A percentile compares a stretch with the other conserved stretches of the same genome.
Evolutionary conservation across 1,140 invertebrate species (phyloP).

Genomic region (Amyelois transitella): DNA sequence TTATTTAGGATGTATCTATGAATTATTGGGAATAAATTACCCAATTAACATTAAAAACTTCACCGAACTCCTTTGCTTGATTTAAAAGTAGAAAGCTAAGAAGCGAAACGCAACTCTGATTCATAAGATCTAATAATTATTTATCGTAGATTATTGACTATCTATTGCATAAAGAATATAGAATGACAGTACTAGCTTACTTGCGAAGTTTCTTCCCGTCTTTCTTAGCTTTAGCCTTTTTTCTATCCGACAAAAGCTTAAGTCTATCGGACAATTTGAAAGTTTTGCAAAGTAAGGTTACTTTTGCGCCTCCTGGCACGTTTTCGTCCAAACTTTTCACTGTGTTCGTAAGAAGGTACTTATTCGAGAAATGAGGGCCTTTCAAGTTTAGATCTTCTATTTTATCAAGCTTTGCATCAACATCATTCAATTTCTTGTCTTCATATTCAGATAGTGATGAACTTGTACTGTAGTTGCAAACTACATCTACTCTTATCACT

Average conservation of each 20-base stretch:
- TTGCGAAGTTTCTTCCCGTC: background rate
- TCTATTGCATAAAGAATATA: too few species aligned
- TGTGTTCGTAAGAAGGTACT: conserved; percentile 56
- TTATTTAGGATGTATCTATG: too few species aligned
- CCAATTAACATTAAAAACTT: too few species aligned
- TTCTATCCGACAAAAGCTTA: conserved; percentile 14
- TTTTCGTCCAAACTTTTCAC: conserved; percentile 55
- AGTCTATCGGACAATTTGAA: conserved; percentile 49
- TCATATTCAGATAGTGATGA: conserved; percentile 42
- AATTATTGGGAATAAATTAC: too few species aligned
- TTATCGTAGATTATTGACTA: too few species aligned
- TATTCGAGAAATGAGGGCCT: conserved; percentile 36
- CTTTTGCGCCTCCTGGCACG: conserved; percentile 44
- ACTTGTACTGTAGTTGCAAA: conserved; percentile 45
- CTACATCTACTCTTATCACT: conserved; percentile 68
- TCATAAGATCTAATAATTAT: too few species aligned
- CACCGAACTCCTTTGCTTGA: too few species aligned
- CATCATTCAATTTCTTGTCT: conserved; percentile 30
- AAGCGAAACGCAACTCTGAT: too few species aligned
- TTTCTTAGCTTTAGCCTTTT: conserved; percentile 11
- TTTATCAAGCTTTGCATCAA: conserved; percentile 13
- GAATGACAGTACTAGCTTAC: background rate
- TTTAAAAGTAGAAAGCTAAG: too few species aligned
- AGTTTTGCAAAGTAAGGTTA: conserved; percentile 66
- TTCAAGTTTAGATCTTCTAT: conserved; percentile 27